These are phyloP conservation scores for Piscicola geometra DNA, from an alignment of 2,888 invertebrate species.

Conservation along the genomic window DNA sequence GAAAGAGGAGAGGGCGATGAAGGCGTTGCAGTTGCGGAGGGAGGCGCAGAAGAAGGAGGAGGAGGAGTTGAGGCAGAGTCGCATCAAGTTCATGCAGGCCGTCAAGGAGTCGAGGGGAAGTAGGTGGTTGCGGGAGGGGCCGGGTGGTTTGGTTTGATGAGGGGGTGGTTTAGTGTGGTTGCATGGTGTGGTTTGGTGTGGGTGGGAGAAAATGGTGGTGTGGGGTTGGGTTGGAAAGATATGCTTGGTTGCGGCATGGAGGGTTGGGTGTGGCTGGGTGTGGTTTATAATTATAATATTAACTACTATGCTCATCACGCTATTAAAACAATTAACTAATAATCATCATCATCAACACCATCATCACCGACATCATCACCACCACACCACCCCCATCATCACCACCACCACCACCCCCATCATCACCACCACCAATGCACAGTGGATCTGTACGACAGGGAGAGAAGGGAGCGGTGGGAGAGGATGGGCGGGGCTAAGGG, in stretches of 20 bases:
- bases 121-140: neutral
- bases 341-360: too few species aligned
- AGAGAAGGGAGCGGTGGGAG: conserved; percentile 44
- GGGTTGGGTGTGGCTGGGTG: neutral
- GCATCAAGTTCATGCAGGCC: conserved; percentile 59
- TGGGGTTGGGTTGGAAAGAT: too few species aligned
- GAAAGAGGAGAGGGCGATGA: conserved; percentile 85
- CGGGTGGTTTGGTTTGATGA: neutral
- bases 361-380: too few species aligned
- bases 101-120: conserved; percentile 50
- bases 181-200: neutral
- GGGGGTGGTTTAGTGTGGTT: neutral
- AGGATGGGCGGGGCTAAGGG: conserved; percentile 44
- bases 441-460: conserved; percentile 44
- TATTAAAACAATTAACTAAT: too few species aligned
- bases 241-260: too few species aligned
- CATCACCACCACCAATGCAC: neutral
- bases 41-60: conserved; percentile 75
- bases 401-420: neutral
- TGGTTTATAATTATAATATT: too few species aligned
- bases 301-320: too few species aligned
- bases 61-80: conserved; percentile 67
- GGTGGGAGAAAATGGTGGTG: too few species aligned
- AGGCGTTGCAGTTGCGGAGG: conserved; percentile 81
- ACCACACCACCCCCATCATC: neutral